These are phyloP conservation scores for Hyaena hyaena DNA, from an alignment of 2,113 vertebrate genomes.

Conservation along the genomic window DNA sequence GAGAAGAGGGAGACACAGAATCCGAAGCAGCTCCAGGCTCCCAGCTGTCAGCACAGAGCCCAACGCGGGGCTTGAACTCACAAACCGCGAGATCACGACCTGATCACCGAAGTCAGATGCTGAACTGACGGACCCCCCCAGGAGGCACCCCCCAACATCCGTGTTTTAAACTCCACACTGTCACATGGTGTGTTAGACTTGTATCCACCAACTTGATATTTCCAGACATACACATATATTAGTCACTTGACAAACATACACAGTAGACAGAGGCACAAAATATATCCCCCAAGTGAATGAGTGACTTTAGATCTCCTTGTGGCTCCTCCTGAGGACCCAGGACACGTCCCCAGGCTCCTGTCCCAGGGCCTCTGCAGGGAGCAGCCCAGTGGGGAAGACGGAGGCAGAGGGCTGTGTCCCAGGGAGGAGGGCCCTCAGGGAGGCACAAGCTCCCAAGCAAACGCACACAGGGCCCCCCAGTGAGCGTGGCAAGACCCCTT, in stretches of 20 bases:
- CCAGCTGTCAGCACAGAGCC: no score
- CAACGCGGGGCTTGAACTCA: no score
- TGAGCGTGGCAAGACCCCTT: background rate
- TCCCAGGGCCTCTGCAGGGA: background rate
- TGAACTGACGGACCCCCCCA: no score
- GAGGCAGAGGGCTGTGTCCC: background rate
- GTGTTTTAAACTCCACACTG: background rate
- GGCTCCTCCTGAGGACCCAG: background rate
- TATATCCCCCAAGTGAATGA: background rate
- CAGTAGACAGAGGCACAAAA: background rate
- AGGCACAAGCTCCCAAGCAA: background rate
- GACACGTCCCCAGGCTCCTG: background rate
- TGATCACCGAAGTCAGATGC: no score
- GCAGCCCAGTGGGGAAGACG: background rate
- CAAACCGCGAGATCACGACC: no score
- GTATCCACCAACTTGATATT: background rate
- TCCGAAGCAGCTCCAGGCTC: no score
- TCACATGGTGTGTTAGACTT: background rate
- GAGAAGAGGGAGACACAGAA: no score
- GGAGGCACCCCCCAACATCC: background rate
- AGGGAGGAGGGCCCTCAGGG: background rate
- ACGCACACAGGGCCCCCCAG: background rate
- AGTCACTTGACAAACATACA: background rate
- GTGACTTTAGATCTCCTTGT: background rate
- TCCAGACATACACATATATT: background rate